phyloP scores from a whole-genome alignment of 2,888 invertebrate genomes.

The Resseliella maxima region DNA sequence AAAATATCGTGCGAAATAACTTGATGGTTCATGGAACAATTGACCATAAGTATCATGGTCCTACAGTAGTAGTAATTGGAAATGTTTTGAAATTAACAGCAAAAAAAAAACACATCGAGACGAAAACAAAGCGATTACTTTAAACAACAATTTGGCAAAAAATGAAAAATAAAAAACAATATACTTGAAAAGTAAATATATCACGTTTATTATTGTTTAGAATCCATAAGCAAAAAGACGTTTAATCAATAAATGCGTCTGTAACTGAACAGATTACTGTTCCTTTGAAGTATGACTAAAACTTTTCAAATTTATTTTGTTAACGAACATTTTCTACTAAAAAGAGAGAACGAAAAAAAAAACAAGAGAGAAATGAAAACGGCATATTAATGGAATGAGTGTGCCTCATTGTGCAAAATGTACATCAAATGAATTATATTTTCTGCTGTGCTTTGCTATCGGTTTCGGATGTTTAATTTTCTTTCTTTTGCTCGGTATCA shows the following conservation, averaged over 20 bases:
- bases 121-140: not conserved
- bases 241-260: conserved; percentile 48
- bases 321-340: not conserved
- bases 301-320: conserved; percentile 45
- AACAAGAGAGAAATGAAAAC: not conserved
- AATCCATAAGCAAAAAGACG: not conserved
- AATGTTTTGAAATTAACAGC: not conserved
- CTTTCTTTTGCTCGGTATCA: not conserved
- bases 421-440: conserved; percentile 42
- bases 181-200: conserved; percentile 38
- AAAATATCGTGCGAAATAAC: not conserved
- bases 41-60: too few species aligned
- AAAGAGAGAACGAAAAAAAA: not conserved
- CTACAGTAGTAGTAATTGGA: too few species aligned
- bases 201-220: conserved; percentile 9
- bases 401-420: conserved; percentile 12
- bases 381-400: conserved; percentile 21
- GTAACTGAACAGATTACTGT: conserved; percentile 37
- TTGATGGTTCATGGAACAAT: too few species aligned
- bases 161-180: too few species aligned
- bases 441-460: not conserved
- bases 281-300: conserved; percentile 37
- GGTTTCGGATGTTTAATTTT: too few species aligned
- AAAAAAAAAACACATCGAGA: not conserved
- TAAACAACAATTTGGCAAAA: not conserved